phyloP scores from a whole-genome alignment of 2,888 invertebrate genomes.

The Perdita meconis region DNA sequence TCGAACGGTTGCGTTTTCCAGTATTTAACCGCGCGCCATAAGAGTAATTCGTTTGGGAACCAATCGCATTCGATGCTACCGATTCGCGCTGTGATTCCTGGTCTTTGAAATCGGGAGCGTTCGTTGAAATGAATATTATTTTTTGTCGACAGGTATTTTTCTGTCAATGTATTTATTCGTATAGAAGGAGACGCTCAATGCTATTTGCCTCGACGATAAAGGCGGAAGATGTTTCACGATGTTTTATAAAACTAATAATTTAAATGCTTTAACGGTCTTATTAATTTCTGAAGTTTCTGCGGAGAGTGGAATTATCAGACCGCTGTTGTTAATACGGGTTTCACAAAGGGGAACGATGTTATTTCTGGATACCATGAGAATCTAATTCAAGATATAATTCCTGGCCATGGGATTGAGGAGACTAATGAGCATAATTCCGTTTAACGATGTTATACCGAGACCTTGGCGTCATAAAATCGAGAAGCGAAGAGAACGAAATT shows the following conservation, averaged over 20 bases:
- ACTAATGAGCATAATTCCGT: constrained; percentile 8
- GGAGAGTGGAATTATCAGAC: background rate
- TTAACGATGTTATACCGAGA: constrained; percentile 5
- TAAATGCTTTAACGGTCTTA: too few relatives aligned
- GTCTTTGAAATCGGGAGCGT: background rate
- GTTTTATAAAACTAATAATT: too few relatives aligned
- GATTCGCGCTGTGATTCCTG: background rate
- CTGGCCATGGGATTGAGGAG: background rate
- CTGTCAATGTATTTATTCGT: too few relatives aligned
- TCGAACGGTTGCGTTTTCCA: background rate
- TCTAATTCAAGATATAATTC: constrained; percentile 7
- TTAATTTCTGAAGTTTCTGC: too few relatives aligned
- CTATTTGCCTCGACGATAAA: too few relatives aligned
- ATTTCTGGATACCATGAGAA: background rate
- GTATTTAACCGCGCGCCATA: background rate
- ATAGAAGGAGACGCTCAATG: too few relatives aligned
- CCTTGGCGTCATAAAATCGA: background rate
- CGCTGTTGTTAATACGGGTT: background rate
- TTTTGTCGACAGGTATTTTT: too few relatives aligned
- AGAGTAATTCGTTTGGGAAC: constrained; percentile 2
- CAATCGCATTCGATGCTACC: background rate
- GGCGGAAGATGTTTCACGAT: too few relatives aligned
- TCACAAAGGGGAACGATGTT: background rate
- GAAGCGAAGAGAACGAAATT: background rate
- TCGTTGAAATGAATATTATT: too few relatives aligned